phyloP scores from a whole-genome alignment of 2,888 invertebrate species.

The Caenorhabditis sp. region DNA sequence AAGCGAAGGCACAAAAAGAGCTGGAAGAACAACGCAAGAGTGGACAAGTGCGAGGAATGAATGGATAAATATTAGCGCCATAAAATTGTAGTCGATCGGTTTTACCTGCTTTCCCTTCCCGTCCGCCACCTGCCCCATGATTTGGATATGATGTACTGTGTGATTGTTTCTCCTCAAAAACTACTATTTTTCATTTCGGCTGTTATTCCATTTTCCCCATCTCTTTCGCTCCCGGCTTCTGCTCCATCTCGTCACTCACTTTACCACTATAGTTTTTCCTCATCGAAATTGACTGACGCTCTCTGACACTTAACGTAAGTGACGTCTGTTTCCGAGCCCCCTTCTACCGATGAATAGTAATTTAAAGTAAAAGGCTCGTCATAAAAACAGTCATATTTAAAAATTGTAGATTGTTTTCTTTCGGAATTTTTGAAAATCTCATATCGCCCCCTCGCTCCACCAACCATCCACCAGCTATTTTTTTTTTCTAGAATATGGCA shows the following conservation, averaged over 20 bases:
- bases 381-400: background rate
- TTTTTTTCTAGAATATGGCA: slow-evolving; percentile 4
- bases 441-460: slow-evolving; percentile 40
- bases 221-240: slow-evolving; percentile 19
- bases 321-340: slow-evolving; percentile 11
- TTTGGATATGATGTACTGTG: slow-evolving; percentile 28
- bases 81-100: slow-evolving; percentile 20
- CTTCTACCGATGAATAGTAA: slow-evolving; percentile 26
- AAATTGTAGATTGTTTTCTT: slow-evolving; percentile 10
- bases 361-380: slow-evolving; percentile 15
- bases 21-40: slow-evolving; percentile 76
- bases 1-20: slow-evolving; percentile 91
- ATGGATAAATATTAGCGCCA: slow-evolving; percentile 26
- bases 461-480: slow-evolving; percentile 16
- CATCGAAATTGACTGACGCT: slow-evolving; percentile 24
- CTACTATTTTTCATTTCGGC: background rate
- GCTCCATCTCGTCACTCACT: slow-evolving; percentile 45
- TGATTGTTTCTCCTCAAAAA: slow-evolving; percentile 22
- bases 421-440: slow-evolving; percentile 34
- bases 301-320: background rate
- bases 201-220: background rate
- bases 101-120: background rate
- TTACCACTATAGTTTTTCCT: slow-evolving; percentile 32
- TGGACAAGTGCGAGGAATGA: slow-evolving; percentile 72
- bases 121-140: slow-evolving; percentile 16